Base-by-base conservation (phyloP, 2,797 vertebrate genomes). In the Gastrophryne carolinensis region DNA sequence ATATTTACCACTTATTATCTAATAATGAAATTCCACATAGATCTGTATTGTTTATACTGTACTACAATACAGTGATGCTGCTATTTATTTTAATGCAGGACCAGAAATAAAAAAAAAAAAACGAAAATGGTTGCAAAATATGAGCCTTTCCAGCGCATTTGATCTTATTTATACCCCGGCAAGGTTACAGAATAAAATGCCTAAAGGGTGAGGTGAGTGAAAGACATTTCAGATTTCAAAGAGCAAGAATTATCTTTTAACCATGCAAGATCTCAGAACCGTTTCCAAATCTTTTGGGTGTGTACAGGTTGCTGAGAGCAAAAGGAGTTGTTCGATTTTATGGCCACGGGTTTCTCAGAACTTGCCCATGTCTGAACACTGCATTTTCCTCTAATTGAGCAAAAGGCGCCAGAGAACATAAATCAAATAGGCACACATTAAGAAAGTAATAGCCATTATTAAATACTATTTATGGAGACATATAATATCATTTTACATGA, bases 121-220 rank as follows among this genome's bases (percentile, higher is more conserved):
- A n/a, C n/a, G n/a, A n/a, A n/a, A n/a, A n/a, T n/a, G n/a, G n/a
- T n/a, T n/a, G n/a, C n/a, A n/a, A n/a, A n/a, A n/a, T n/a, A n/a
- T n/a, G n/a, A n/a, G n/a, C n/a, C n/a, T n/a, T n/a, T n/a, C n/a
- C n/a, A n/a, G n/a, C n/a, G n/a, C 70, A 84, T 52, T 71, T 85
- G 83, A 83, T 81, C 79, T 89, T 73, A 84, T 71, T 58, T 81
- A 81, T 29, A 56, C 79, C 83, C 75, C 73, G 80, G 64, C 67
- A 79, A 81, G 30, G 79, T 83, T 2, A 2, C 30, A 83, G 63
- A 54, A 78, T 79, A 57, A 78, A 79, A 84, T 79, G 77, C 54
- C 82, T 81, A 81, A 65, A 77, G 68, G 68, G 52, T 68, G 41
- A 29, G 52, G 66, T 70, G 80, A 80, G 81, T 78, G 74, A 79